phyloP scores from a whole-genome alignment of 2,797 vertebrate genomes.

The Borostomias antarcticus region DNA sequence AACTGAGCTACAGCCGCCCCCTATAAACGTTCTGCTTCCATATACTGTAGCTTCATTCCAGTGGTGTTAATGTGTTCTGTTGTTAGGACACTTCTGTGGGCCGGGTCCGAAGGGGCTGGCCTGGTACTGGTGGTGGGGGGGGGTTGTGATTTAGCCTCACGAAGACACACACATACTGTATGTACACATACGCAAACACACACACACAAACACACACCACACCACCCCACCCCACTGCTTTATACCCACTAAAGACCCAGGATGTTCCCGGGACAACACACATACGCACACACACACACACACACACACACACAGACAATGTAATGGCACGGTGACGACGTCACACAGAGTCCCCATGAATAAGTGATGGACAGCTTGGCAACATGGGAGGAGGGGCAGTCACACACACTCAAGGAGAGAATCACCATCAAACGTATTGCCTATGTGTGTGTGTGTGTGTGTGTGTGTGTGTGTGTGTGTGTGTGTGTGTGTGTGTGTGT shows the following conservation, averaged over 20 bases:
- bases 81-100: too few species aligned
- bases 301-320: background rate
- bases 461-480: conserved; percentile 6
- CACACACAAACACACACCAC: too few species aligned
- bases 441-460: background rate
- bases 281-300: background rate
- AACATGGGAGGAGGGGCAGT: background rate
- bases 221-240: background rate
- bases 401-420: background rate
- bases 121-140: too few species aligned
- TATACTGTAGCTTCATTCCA: too few species aligned
- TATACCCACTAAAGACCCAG: background rate
- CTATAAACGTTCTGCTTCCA: too few species aligned
- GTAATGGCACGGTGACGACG: background rate
- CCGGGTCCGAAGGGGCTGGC: too few species aligned
- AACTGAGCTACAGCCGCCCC: too few species aligned
- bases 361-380: background rate
- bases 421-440: background rate
- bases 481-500: background rate
- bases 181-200: too few species aligned
- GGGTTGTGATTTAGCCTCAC: too few species aligned
- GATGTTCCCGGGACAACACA: background rate
- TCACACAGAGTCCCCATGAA: background rate
- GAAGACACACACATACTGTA: background rate
- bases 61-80: too few species aligned